These are phyloP conservation scores for Trogon melanurus DNA, from an alignment of 2,113 vertebrate genomes.

Conservation along the genomic window DNA sequence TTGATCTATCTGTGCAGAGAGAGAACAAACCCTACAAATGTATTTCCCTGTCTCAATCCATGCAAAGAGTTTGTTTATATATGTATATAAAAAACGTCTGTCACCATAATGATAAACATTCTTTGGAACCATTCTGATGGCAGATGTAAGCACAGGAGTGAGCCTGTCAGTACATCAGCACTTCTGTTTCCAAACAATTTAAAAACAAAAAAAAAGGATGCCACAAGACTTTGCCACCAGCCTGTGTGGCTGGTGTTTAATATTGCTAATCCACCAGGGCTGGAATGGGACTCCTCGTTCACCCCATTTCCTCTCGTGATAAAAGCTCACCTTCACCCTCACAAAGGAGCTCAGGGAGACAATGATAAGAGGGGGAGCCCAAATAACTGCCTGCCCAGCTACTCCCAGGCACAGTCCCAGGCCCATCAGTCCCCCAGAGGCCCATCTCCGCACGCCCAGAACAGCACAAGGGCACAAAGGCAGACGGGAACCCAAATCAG, in stretches of 20 bases:
- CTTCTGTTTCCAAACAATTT: too few species aligned
- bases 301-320: rapidly evolving
- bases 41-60: rapidly evolving
- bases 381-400: not conserved
- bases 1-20: not conserved
- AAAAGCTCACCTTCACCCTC: not conserved
- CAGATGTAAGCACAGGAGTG: too few species aligned
- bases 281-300: rapidly evolving
- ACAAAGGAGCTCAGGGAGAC: not conserved
- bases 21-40: not conserved
- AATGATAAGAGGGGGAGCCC: rapidly evolving
- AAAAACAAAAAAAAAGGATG: too few species aligned
- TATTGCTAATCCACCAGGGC: too few species aligned
- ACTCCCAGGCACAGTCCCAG: not conserved
- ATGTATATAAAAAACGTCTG: too few species aligned
- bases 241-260: too few species aligned
- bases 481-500: rapidly evolving
- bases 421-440: not conserved
- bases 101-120: too few species aligned
- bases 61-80: not conserved
- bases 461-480: rapidly evolving
- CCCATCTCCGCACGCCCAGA: not conserved
- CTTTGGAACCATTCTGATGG: too few species aligned
- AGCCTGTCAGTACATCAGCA: too few species aligned
- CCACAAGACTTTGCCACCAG: too few species aligned